Conservation (phyloP, 1,140 invertebrate genomes). For the Bombyx mori region DNA sequence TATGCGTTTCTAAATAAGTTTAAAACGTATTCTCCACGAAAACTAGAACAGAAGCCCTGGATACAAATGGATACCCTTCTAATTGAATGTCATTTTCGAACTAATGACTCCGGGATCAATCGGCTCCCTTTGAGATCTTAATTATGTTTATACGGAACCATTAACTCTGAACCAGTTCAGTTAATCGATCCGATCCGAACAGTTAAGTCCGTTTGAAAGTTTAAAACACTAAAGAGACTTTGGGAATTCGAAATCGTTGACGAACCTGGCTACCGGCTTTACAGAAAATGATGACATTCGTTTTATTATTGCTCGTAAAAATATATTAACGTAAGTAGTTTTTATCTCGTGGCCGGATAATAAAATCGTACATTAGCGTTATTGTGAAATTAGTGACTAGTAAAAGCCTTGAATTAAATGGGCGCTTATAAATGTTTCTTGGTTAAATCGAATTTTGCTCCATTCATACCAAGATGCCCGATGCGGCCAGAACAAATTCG, state of each 20-base stretch:
- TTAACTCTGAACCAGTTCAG: conserved; percentile 49
- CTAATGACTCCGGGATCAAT: conserved; percentile 43
- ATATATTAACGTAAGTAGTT: too few species aligned
- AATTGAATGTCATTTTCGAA: conserved; percentile 52
- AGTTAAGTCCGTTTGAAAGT: conserved; percentile 14
- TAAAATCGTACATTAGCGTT: too few species aligned
- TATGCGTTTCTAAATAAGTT: too few species aligned
- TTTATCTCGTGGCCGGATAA: too few species aligned
- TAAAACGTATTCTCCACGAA: not conserved
- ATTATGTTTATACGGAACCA: conserved; percentile 59
- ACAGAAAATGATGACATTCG: not conserved
- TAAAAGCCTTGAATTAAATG: too few species aligned
- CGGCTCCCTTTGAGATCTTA: conserved; percentile 56
- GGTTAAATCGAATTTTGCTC: conserved; percentile 26
- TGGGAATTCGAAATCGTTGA: not conserved
- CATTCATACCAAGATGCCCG: conserved; percentile 1
- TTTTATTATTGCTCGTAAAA: too few species aligned
- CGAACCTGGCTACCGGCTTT: not conserved
- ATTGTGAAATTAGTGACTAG: too few species aligned
- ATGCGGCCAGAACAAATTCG: conserved; percentile 40
- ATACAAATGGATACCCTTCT: conserved; percentile 35
- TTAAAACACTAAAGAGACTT: conserved; percentile 5
- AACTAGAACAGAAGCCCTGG: not conserved
- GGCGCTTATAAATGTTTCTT: not conserved
- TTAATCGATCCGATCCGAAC: conserved; percentile 38